Evolutionary conservation across 2,797 vertebrate genomes (phyloP), one percentile per base, ranked within the genome.

Genomic region (Onychomys leucogaster): DNA sequence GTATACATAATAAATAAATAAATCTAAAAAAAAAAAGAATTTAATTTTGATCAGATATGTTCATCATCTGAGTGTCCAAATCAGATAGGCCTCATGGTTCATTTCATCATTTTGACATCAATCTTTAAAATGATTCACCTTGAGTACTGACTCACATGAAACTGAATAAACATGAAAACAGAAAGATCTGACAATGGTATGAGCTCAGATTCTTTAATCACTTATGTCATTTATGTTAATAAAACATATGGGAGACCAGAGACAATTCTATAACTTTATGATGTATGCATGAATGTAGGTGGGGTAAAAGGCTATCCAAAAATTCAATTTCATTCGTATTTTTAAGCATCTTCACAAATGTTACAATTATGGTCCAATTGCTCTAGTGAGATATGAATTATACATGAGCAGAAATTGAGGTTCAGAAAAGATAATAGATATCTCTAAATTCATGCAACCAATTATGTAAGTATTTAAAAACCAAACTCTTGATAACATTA

Each of bases 61-160:
- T 89, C 61, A 78, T 69, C 75, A 91, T 94, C 19, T 91, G 82
- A 88, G 85, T 91, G 90, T 12, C n/a, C 77, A 97, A 82, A 90
- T 94, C 69, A 89, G 25, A 90, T 73, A 90, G 43, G 16, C 13
- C 21, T 69, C 21, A 27, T 95, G 69, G n/a, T 67, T 90, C 65
- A 92, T 96, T 83, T 89, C 61, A 96, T 92, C 77, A 83, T 73
- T 25, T 94, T 95, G 77, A 92, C 43, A 88, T 55, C 67, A 85
- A 3, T 19, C 59, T 91, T 92, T 86, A 69, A 96, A 89, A 93
- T 90, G 93, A 83, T 9, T 95, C 46, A 77, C 90, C 69, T 86
- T 87, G 37, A 46, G 27, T n/a, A 25, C 27, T 89, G 52, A 96
- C 55, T 71, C 76, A 46, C 23, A 23, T 37, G 46, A 11, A 43